phyloP scores from a whole-genome alignment of 2,888 invertebrate genomes.

The Pediacus dermestoides region DNA sequence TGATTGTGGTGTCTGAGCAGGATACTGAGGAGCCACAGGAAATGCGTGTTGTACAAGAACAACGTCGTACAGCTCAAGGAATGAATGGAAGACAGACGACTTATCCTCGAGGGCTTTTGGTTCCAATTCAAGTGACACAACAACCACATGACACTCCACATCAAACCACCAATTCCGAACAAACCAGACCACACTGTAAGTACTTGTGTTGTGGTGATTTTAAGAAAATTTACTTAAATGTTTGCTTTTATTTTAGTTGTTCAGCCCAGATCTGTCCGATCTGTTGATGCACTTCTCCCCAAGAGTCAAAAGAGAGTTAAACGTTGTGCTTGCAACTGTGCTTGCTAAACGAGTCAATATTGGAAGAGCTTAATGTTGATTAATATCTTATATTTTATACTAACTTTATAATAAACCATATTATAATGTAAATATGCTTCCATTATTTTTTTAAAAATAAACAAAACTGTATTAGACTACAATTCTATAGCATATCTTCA shows the following conservation, averaged over 20 bases:
- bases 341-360: slow-evolving; percentile 56
- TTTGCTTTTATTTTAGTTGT: slow-evolving; percentile 59
- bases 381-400: too few relatives aligned
- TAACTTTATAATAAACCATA: too few relatives aligned
- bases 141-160: slow-evolving; percentile 48
- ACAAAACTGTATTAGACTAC: too few relatives aligned
- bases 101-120: slow-evolving; percentile 45
- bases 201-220: slow-evolving; percentile 33
- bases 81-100: slow-evolving; percentile 48
- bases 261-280: slow-evolving; percentile 69
- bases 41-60: slow-evolving; percentile 41
- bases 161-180: slow-evolving; percentile 53
- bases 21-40: slow-evolving; percentile 29
- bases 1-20: slow-evolving; percentile 43
- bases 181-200: slow-evolving; percentile 75
- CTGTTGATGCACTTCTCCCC: slow-evolving; percentile 46
- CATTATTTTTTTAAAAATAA: too few relatives aligned
- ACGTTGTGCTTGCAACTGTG: slow-evolving; percentile 74
- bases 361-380: too few relatives aligned
- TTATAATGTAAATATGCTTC: too few relatives aligned
- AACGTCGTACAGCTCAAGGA: slow-evolving; percentile 43
- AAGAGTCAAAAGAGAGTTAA: slow-evolving; percentile 65
- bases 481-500: too few relatives aligned
- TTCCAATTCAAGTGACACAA: slow-evolving; percentile 48
- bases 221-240: neutral